Evolutionary conservation across 2,888 invertebrate genomes (phyloP).

Genomic region (Oscheius myriophilus): DNA sequence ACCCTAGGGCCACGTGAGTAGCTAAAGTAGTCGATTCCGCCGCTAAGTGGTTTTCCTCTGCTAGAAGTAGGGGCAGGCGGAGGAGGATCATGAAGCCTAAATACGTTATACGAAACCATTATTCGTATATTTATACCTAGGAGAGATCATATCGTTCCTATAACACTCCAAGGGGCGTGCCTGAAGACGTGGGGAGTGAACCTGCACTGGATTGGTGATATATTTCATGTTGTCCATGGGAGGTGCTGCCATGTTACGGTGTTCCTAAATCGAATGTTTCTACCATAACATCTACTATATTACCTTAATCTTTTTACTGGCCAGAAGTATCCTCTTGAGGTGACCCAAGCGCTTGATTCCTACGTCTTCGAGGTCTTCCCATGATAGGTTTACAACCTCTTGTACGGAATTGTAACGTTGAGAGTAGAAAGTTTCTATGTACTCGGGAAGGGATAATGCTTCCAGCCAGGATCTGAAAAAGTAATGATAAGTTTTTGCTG

Average conservation of each 20-base stretch:
- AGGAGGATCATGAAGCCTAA: conserved; percentile 44
- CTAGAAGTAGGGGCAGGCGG: conserved; percentile 43
- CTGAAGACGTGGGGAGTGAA: conserved; percentile 25
- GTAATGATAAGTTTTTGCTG: not conserved
- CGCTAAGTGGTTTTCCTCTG: conserved; percentile 29
- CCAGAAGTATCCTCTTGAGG: conserved; percentile 95
- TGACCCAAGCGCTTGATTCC: conserved; percentile 81
- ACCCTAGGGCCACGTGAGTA: conserved; percentile 33
- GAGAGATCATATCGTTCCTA: not conserved
- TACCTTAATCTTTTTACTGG: conserved; percentile 85
- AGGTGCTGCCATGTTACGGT: conserved; percentile 26
- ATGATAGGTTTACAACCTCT: conserved; percentile 91
- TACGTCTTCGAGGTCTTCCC: conserved; percentile 99
- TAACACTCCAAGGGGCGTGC: conserved; percentile 19
- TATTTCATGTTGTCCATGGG: conserved; percentile 15
- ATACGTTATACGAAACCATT: too few relatives aligned
- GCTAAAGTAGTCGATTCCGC: conserved; percentile 42
- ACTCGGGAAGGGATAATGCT: conserved; percentile 88
- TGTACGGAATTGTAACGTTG: conserved; percentile 92
- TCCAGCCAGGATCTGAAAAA: conserved; percentile 84
- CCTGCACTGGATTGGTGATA: conserved; percentile 21
- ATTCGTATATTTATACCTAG: not conserved
- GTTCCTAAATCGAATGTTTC: conserved; percentile 27
- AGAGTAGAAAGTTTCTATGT: conserved; percentile 86
- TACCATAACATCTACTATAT: not conserved